Evolutionary conservation across 2,797 vertebrate genomes (phyloP), one percentile per base, ranked within the genome.

Genomic region (Sparus aurata): DNA sequence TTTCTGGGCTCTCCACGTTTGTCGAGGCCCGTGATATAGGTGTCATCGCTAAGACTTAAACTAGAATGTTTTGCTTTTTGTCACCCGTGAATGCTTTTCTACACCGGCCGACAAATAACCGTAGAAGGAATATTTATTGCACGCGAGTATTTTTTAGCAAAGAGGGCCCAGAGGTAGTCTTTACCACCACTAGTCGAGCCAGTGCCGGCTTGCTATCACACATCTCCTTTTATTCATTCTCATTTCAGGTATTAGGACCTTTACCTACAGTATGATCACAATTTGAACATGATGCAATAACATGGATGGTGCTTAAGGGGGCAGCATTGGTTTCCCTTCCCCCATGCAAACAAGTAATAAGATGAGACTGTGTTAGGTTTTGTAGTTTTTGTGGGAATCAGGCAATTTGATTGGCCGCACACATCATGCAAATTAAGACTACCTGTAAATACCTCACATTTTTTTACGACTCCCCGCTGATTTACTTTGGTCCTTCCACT

Each of bases 281-380:
- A 69, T 73, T 73, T 75, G 58, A 84, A 70, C 53, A 65, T 73
- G 62, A 93, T 92, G 90, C 93, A 93, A 93, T 94, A 90, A 85
- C 69, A 54, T 38, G 47, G 55, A 73, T 68, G 77, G 82, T 84
- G 81, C 93, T 90, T 54, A 79, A 86, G 92, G 79, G 90, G 91
- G 90, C 90, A 81, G 82, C 80, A 57, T 89, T 87, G 71, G 25
- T 85, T 86, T 79, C 80, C 43, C 63, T 70, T 69, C 30, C 45
- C 22, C 79, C 73, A 43, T 76, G 60, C 54, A 85, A 70, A 75
- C 5, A 65, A 80, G 73, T 68, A 82, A 84, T 66, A 73, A 74
- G 61, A 70, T 10, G 30, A 49, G 58, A 17, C 22, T 58, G 64
- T 67, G 20, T 7, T 49, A 4, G 13, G 4, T 45, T 15, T 13